Base-by-base conservation (phyloP, 2,113 vertebrate genomes). In the Phoxinus phoxinus region DNA sequence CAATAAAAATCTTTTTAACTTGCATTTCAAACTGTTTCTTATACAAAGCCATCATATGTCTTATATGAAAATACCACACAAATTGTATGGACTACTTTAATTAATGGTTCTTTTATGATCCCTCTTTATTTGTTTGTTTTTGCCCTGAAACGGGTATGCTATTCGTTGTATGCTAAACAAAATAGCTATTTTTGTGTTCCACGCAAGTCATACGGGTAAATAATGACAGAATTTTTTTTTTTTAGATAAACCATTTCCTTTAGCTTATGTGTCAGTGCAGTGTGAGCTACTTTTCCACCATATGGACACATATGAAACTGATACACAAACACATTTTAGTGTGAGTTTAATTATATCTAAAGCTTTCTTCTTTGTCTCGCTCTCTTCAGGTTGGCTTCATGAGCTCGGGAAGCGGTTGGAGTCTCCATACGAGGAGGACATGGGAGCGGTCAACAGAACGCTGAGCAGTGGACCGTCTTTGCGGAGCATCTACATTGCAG, bases 341-440 rank as follows among this genome's bases (percentile, higher is more conserved):
- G 32, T 21, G 71, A 63, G 58, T 65, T 84, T 61, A 25, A 59
- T 59, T 41, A 59, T 6, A 37, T 41, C 21, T 79, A 51, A 23
- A 21, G 41, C 12, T 44, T 53, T 8, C 51, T 48, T 23, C 67
- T 71, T 80, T 67, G 41, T 63, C 17, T 30, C 15, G 3, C 32
- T 51, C 72, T 11, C 89, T 86, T 51, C 90, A 99, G 98, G 98
- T 46, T 99, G 98, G 98, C 97, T 99, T 74, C 98, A 98, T 78
- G 98, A 99, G 91, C 81, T 99, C 81, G 98, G 97, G 44, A 99
- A 98, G 92, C 95, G 98, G 2, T 93, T 99, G 89, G 98, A 99
- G 88, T 96, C 96, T 19, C 98, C 98, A 0, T 99, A 97, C 84
- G 93, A 94, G 10, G 90, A 81, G 78, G 91, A 25, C 41, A 27